Base-by-base conservation (phyloP, 2,888 invertebrate species). In the Parasteatoda lunata region DNA sequence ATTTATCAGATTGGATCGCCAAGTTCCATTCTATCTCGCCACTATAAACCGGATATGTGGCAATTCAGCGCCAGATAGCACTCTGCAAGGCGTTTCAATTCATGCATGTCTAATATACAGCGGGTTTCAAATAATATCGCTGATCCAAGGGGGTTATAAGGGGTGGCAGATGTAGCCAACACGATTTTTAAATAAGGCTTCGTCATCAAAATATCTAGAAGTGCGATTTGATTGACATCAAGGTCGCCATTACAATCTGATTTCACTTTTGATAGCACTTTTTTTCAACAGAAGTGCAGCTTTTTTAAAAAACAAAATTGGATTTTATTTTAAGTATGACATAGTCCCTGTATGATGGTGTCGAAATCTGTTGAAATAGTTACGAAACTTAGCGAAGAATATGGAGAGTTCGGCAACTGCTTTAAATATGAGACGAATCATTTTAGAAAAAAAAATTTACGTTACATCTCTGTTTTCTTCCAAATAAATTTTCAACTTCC, bases 241-340 rank as follows among this genome's bases (percentile, higher is more conserved):
- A 84, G 83, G 83, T 72, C 77, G 65, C 30, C 70, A 59, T 47
- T 66, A 52, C 59, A 77, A 51, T 15, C 49, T 77, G 77, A 84
- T 84, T 84, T 84, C 82, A 83, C 82, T 83, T 83, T 83, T 70
- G 30, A 69, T 70, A 70, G 64, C 76, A 30, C 30, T 30, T 30
- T 30, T 30, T 1, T 30, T n/a, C n/a, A 30, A 30, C 30, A 30
- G 30, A 30, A 30, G 30, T 30, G 30, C 2, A 30, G 30, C 30
- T 30, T 30, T 30, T 30, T 30, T 30, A 30, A 30, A 30, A 30
- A 30, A 30, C 30, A 30, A 30, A 30, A 30, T 30, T 30, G 30
- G 30, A 30, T 30, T 30, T 30, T 30, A 30, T 30, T 30, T 30
- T 30, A 30, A 30, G 30, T 30, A 30, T 30, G 30, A 30, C 30